Percentiles rank a stretch among this genome's conserved stretches.
phyloP scores from a whole-genome alignment of 2,888 invertebrate genomes.

The Strigamia maritima region DNA sequence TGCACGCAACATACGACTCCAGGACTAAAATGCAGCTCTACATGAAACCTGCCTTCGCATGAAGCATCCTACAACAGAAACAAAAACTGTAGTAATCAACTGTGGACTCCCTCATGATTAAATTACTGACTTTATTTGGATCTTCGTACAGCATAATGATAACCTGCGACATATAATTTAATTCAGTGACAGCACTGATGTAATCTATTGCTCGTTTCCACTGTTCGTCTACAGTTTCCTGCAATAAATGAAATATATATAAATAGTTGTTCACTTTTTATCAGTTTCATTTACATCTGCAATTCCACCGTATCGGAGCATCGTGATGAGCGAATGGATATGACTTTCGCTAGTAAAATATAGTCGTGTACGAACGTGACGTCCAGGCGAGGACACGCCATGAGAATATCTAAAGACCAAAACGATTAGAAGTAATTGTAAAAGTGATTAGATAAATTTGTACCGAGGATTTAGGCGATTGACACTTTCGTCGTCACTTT shows the following conservation, averaged over 20 bases:
- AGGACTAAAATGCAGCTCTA: slow-evolving; percentile 98
- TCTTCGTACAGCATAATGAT: slow-evolving; percentile 99
- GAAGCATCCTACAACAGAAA: slow-evolving; percentile 48
- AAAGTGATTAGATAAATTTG: background rate
- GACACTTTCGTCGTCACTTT: slow-evolving; percentile 81
- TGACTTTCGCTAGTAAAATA: slow-evolving; percentile 99
- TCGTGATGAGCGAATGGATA: slow-evolving; percentile 94
- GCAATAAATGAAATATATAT: slow-evolving; percentile 39
- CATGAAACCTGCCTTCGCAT: slow-evolving; percentile 74
- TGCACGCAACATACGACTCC: slow-evolving; percentile 95
- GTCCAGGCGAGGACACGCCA: slow-evolving; percentile 94
- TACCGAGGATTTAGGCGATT: slow-evolving; percentile 92
- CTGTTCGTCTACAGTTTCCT: slow-evolving; percentile 85
- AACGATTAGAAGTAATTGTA: background rate
- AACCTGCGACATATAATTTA: slow-evolving; percentile 99
- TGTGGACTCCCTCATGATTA: background rate
- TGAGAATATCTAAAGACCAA: slow-evolving; percentile 73
- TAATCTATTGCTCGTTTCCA: slow-evolving; percentile 99
- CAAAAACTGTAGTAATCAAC: slow-evolving; percentile 21
- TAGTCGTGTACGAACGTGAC: slow-evolving; percentile 95
- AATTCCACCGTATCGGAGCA: slow-evolving; percentile 86
- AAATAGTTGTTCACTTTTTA: background rate
- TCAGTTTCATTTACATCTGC: slow-evolving; percentile 66
- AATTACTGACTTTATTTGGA: slow-evolving; percentile 68
- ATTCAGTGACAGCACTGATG: slow-evolving; percentile 92